Percentiles rank a stretch among this genome's conserved stretches.
Conservation (phyloP, 2,113 vertebrate genomes). For the Phoenicopterus ruber region DNA sequence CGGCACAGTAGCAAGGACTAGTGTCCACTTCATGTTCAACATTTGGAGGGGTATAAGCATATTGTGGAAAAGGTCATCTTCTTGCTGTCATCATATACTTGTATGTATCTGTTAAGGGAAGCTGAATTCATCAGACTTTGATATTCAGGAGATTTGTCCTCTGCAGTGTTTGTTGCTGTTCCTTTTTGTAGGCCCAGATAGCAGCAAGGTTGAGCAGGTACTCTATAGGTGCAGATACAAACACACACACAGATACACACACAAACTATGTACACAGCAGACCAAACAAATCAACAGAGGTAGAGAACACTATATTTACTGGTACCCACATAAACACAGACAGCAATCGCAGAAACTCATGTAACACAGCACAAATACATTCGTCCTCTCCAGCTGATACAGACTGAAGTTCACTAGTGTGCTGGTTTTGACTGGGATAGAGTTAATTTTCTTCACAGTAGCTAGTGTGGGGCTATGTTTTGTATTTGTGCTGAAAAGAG, state of each 20-base stretch:
- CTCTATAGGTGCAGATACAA: not conserved
- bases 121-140: not conserved
- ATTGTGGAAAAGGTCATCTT: not conserved
- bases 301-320: not conserved
- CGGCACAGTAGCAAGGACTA: not conserved
- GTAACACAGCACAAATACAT: not conserved
- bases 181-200: not conserved
- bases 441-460: no score
- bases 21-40: not conserved
- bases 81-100: not conserved
- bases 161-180: not conserved
- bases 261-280: no score
- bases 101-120: not conserved
- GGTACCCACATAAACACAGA: not conserved
- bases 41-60: not conserved
- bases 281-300: not conserved
- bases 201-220: not conserved
- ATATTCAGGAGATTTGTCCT: not conserved
- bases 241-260: rapidly evolving
- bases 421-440: no score
- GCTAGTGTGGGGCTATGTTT: no score
- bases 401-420: not conserved
- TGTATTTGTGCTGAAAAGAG: no score
- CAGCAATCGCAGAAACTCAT: not conserved
- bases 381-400: not conserved